A percentile compares a stretch with the other conserved stretches of the same genome.
Evolutionary conservation across 2,113 vertebrate genomes (phyloP).

Genomic region (Lota lota): DNA sequence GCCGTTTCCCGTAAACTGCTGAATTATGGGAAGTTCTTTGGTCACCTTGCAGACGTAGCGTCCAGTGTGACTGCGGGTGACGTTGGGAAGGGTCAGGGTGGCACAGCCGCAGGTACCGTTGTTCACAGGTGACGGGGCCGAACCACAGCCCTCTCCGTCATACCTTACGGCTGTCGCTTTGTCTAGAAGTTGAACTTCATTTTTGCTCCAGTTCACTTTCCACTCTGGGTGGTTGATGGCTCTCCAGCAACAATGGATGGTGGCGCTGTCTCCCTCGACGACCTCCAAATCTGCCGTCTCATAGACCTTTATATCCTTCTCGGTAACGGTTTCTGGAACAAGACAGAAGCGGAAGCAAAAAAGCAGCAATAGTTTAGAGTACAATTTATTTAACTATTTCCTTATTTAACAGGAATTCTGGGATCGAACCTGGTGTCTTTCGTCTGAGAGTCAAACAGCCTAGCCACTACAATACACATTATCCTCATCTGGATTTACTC

Average conservation of each 20-base stretch:
- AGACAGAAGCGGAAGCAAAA: too few relatives aligned
- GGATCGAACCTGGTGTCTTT: too few relatives aligned
- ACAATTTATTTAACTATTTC: too few relatives aligned
- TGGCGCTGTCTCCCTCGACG: accelerated
- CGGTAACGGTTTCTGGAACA: too few relatives aligned
- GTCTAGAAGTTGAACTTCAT: accelerated
- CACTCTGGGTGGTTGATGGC: accelerated
- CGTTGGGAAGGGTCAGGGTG: background rate
- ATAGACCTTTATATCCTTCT: too few relatives aligned
- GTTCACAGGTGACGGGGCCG: accelerated
- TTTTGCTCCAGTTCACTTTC: accelerated
- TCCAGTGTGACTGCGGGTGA: background rate
- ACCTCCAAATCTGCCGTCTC: background rate
- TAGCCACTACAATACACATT: too few relatives aligned
- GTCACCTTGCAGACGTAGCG: conserved; percentile 6
- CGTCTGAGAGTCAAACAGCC: too few relatives aligned
- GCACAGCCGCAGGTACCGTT: background rate
- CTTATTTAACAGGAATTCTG: too few relatives aligned
- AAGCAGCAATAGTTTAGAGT: too few relatives aligned
- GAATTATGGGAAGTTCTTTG: accelerated
- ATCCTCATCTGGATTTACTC: too few relatives aligned
- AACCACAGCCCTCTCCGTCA: accelerated
- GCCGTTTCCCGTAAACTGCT: accelerated
- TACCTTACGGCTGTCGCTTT: accelerated
- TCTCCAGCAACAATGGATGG: conserved; percentile 34